A percentile compares a stretch with the other conserved stretches of the same genome.
Evolutionary conservation across 2,113 vertebrate species (phyloP).

Genomic region (Cynocephalus volans): DNA sequence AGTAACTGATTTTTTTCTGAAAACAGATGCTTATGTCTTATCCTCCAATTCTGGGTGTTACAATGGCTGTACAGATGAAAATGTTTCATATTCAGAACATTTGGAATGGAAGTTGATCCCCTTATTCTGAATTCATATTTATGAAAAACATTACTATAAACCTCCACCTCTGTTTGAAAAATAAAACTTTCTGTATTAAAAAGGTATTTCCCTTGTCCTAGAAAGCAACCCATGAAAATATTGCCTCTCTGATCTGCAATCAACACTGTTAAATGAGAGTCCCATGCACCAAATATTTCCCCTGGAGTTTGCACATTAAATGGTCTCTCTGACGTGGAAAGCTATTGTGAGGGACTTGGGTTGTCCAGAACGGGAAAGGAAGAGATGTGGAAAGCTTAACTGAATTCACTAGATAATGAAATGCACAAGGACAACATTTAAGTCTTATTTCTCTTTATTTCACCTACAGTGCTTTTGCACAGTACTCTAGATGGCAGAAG

Average conservation of each 20-base stretch:
- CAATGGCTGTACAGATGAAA: background rate
- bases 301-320: background rate
- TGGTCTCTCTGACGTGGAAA: background rate
- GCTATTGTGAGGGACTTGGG: too few species aligned
- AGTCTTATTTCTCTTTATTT: background rate
- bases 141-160: background rate
- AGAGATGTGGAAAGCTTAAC: background rate
- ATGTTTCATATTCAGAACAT: constrained; percentile 30
- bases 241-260: background rate
- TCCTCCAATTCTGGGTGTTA: constrained; percentile 28
- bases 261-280: background rate
- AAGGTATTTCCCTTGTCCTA: background rate
- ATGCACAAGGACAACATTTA: background rate
- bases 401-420: background rate
- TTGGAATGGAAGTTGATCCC: background rate
- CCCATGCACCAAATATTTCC: background rate
- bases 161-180: background rate
- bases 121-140: constrained; percentile 1
- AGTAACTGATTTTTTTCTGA: constrained; percentile 24
- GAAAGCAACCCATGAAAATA: constrained; percentile 32
- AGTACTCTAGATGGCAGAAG: background rate
- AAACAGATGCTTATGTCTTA: background rate
- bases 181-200: background rate
- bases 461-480: background rate
- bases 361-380: background rate